A percentile compares a stretch with the other conserved stretches of the same genome.
These are phyloP conservation scores for Drosophila paulistorum DNA, from an alignment of 1,140 invertebrate genomes.

Conservation along the genomic window DNA sequence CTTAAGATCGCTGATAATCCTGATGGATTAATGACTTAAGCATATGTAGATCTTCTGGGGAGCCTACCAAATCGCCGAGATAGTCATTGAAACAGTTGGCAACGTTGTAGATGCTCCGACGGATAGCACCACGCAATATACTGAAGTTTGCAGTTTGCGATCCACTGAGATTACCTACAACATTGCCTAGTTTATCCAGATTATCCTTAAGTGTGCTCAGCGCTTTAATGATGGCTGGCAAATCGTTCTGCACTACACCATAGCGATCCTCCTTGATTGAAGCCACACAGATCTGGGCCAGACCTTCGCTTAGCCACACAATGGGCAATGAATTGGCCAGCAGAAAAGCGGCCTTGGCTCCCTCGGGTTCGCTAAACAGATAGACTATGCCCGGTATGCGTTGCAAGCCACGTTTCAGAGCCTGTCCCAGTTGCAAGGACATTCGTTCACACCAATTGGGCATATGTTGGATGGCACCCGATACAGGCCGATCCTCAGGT, in stretches of 20 bases:
- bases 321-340: slow-evolving; percentile 87
- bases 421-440: slow-evolving; percentile 75
- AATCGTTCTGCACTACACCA: slow-evolving; percentile 91
- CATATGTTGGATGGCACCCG: slow-evolving; percentile 43
- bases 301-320: slow-evolving; percentile 88
- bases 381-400: slow-evolving; percentile 87
- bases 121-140: slow-evolving; percentile 86
- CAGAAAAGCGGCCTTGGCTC: slow-evolving; percentile 86
- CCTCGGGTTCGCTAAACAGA: slow-evolving; percentile 88
- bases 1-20: slow-evolving; percentile 61
- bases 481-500: neutral
- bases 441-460: slow-evolving; percentile 80
- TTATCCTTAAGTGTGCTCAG: slow-evolving; percentile 87
- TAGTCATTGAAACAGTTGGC: slow-evolving; percentile 87
- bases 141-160: slow-evolving; percentile 85
- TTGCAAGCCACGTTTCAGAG: slow-evolving; percentile 76
- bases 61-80: slow-evolving; percentile 87
- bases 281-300: slow-evolving; percentile 87
- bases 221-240: slow-evolving; percentile 87
- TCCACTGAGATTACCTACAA: slow-evolving; percentile 85
- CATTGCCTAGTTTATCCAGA: slow-evolving; percentile 88
- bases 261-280: slow-evolving; percentile 90
- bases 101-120: slow-evolving; percentile 90
- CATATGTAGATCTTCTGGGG: slow-evolving; percentile 83
- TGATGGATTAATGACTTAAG: slow-evolving; percentile 84